phyloP scores from a whole-genome alignment of 2,797 vertebrate genomes.

The Gambelia wislizenii region DNA sequence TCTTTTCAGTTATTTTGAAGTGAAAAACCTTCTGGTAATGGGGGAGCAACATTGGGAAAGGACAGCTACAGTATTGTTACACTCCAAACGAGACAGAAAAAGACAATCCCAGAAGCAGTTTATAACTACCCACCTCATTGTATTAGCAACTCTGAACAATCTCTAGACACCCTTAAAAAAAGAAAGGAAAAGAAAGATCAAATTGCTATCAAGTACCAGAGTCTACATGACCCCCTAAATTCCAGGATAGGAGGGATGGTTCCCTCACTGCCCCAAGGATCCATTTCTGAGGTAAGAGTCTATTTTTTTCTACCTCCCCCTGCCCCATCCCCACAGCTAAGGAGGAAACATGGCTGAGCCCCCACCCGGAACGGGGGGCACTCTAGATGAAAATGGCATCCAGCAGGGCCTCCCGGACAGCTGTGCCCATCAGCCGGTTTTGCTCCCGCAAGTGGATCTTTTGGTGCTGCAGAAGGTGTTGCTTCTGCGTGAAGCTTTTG shows the following conservation, averaged over 20 bases:
- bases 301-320: not conserved
- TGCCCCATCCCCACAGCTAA: not conserved
- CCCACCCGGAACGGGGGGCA: not conserved
- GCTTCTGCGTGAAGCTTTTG: slow-evolving; percentile 75
- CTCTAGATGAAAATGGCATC: slow-evolving; percentile 27
- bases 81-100: slow-evolving; percentile 2
- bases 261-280: not conserved
- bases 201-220: not conserved
- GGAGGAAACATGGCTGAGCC: not conserved
- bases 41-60: not conserved
- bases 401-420: accelerated
- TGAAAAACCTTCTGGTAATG: not conserved
- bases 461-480: slow-evolving; percentile 75
- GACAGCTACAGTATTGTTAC: slow-evolving; percentile 9
- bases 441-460: slow-evolving; percentile 72
- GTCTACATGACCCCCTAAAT: accelerated
- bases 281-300: not conserved
- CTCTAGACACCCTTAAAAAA: not conserved
- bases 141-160: not conserved
- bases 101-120: not conserved
- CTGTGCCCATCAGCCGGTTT: not conserved
- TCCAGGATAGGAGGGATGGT: not conserved
- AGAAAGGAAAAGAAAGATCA: not conserved
- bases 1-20: not conserved
- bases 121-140: not conserved